Percentiles rank a stretch among this genome's conserved stretches.
These are phyloP conservation scores for Eucera pruinosa DNA, from an alignment of 2,888 invertebrate species.

Conservation along the genomic window DNA sequence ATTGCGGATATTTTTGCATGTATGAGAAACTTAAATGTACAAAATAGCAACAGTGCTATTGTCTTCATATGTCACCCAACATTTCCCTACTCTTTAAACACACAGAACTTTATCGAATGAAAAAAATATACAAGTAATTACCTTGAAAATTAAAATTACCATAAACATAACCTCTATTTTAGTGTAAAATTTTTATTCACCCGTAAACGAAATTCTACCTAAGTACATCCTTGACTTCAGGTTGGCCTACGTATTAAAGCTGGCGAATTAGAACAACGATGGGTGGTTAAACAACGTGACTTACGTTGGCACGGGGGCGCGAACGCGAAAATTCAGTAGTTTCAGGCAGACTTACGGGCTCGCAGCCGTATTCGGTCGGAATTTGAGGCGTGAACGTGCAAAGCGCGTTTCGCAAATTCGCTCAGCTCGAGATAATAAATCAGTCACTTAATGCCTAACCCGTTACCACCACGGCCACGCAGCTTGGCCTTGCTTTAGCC, in stretches of 20 bases:
- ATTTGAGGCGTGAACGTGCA: slow-evolving; percentile 44
- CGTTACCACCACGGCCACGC: slow-evolving; percentile 24
- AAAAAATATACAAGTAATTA: no score
- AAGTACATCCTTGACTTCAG: no score
- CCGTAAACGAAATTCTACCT: no score
- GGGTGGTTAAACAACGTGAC: slow-evolving; percentile 1
- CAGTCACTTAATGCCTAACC: slow-evolving; percentile 60
- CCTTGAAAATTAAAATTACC: no score
- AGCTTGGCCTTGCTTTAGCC: slow-evolving; percentile 27
- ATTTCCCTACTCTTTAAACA: no score
- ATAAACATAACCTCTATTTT: no score
- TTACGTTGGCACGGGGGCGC: background rate
- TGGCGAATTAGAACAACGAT: background rate
- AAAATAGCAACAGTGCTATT: no score
- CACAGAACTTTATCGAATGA: no score
- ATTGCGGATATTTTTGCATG: no score
- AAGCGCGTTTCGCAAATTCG: slow-evolving; percentile 59
- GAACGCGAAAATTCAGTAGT: slow-evolving; percentile 7
- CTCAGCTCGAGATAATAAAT: slow-evolving; percentile 61
- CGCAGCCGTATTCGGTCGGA: background rate
- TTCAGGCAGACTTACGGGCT: background rate
- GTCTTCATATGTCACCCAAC: no score
- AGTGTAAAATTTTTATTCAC: no score
- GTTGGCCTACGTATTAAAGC: background rate
- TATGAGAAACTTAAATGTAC: no score